Evolutionary conservation across 2,888 invertebrate genomes (phyloP), one percentile per base, ranked within the genome.

Genomic region (Epinotia brunnichana): DNA sequence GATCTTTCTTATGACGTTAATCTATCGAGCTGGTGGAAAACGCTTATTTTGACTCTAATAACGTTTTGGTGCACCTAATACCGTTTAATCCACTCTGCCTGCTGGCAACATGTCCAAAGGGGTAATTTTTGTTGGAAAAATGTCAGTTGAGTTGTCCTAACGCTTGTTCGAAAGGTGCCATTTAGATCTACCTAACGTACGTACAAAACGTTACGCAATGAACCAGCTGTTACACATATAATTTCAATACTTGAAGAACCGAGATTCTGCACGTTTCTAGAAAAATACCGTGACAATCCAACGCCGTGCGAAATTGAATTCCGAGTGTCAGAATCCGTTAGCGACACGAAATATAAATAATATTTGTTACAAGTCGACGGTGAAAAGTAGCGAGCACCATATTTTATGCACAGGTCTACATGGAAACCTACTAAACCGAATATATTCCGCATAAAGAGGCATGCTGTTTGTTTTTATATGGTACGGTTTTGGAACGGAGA

Each of bases 381-480:
- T 68, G 61, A 76, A 73, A 77, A 77, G 81, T 79, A 82, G 79
- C 71, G 78, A 78, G 81, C 79, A 83, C 83, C 85, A 87, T 90
- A 90, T 88, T 89, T 90, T 87, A 89, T 87, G 84, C 84, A 83
- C 86, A 87, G 84, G 83, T 90, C 86, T 87, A 87, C 87, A 86
- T 79, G 84, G 81, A 85, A 88, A 87, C 84, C 82, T 87, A 88
- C 89, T 88, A 88, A 89, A 86, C 86, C 82, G 81, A 89, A 89
- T 87, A 84, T 89, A 88, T 89, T 86, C 83, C 80, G 83, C 80
- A 85, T 86, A 85, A 88, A 87, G 82, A 85, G 85, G 75, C 74
- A 73, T 74, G 69, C 21, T 0, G 21, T 44, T 29, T 0, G 2
- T 44, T 48, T 86, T 90, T 85, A 86, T 2, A 81, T 0, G 3